Conservation (phyloP, 2,113 vertebrate species). For the Madoqua kirkii region DNA sequence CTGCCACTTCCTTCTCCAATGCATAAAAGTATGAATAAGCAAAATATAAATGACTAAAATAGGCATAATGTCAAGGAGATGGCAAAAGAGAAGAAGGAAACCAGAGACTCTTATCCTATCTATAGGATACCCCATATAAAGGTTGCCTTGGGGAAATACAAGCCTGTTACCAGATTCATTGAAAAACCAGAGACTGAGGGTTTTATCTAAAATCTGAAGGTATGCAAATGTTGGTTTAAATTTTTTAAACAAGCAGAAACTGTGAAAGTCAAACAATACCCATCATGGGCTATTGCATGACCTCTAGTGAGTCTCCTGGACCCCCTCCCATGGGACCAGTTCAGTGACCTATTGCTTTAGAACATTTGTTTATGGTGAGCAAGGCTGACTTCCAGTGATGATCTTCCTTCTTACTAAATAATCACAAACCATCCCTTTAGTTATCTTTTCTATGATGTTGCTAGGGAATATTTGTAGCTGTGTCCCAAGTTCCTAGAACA, state of each 20-base stretch:
- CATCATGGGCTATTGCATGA: not conserved
- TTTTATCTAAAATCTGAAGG: not conserved
- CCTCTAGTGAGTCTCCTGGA: not conserved
- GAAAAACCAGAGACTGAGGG: not conserved
- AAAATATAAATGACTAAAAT: not conserved
- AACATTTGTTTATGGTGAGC: not conserved
- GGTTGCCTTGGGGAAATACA: not conserved
- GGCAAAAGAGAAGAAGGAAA: not conserved
- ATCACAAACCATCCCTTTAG: not conserved
- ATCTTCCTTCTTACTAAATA: not conserved
- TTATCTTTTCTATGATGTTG: not conserved
- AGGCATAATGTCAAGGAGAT: not conserved
- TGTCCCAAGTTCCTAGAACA: not conserved
- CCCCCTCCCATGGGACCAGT: not conserved
- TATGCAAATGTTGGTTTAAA: not conserved
- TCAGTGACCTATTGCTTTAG: not conserved
- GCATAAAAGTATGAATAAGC: not conserved
- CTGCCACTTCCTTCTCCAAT: too few relatives aligned
- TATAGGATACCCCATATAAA: not conserved
- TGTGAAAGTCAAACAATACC: not conserved
- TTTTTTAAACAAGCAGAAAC: not conserved
- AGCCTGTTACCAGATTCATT: not conserved
- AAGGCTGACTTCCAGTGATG: not conserved
- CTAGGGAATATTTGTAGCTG: not conserved
- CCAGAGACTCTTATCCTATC: not conserved